A percentile compares a stretch with the other conserved stretches of the same genome.
Evolutionary conservation across 1,140 invertebrate genomes (phyloP).

Genomic region (Musca vetustissima): DNA sequence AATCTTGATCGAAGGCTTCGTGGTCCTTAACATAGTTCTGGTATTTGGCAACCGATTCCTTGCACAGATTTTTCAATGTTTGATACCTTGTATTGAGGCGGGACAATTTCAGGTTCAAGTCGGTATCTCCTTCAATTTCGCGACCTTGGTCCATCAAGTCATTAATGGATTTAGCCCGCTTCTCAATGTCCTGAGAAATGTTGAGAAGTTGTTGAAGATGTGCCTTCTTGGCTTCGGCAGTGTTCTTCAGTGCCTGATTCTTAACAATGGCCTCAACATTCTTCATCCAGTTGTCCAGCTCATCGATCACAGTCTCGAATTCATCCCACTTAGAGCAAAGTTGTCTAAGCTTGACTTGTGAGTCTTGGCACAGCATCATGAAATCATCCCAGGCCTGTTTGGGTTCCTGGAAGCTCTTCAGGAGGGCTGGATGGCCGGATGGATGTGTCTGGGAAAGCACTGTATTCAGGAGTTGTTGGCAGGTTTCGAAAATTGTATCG

Average conservation of each 20-base stretch:
- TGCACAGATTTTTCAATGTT: conserved; percentile 78
- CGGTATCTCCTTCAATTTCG: conserved; percentile 73
- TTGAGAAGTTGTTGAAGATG: conserved; percentile 79
- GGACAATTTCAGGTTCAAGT: conserved; percentile 74
- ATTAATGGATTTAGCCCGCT: conserved; percentile 72
- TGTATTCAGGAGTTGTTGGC: conserved; percentile 70
- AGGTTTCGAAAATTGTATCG: conserved; percentile 69
- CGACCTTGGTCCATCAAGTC: conserved; percentile 71
- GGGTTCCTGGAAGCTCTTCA: conserved; percentile 75
- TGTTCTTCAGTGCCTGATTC: conserved; percentile 87
- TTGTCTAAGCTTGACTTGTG: conserved; percentile 69
- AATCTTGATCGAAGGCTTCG: conserved; percentile 75
- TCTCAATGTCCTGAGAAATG: conserved; percentile 72
- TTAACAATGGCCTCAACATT: conserved; percentile 81
- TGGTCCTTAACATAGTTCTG: conserved; percentile 86
- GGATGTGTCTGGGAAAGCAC: conserved; percentile 78
- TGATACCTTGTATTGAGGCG: conserved; percentile 83
- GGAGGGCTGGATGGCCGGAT: conserved; percentile 73
- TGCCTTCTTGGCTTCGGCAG: conserved; percentile 75
- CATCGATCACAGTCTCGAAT: conserved; percentile 76
- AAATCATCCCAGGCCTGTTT: conserved; percentile 78
- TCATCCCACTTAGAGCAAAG: conserved; percentile 76
- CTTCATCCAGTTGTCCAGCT: conserved; percentile 80
- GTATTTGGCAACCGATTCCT: conserved; percentile 77
- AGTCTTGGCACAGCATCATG: conserved; percentile 68